Base-by-base conservation (phyloP, 53 echinoderm and acorn worm species). In the Crossaster papposus region DNA sequence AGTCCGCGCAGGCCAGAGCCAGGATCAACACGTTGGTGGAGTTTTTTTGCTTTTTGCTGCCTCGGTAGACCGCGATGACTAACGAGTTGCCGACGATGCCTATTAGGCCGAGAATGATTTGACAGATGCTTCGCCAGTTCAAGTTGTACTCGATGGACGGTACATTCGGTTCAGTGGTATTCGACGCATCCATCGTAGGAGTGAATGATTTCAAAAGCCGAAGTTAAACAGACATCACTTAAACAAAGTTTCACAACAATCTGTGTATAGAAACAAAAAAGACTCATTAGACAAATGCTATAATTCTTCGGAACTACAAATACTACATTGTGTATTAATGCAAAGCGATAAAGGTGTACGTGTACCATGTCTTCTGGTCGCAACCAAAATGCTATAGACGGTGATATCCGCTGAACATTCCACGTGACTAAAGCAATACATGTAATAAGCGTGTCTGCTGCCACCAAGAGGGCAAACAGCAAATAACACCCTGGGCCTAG, bases 31-130 rank as follows among this genome's bases (percentile, higher is more conserved):
- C 81, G 51, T 82, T 82, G 83, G 74, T 71, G 23, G 73, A 53
- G 30, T 53, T 82, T 24, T 71, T 90, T 1, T 53, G 51, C 30
- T 63, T 82, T 28, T 24, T 64, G 63, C 77, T 82, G 28, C 33
- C 62, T 54, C 26, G 68, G 86, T 85, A 93, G 2, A 93, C 93
- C 20, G 83, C 38, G 23, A 95, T 84, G 23, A 95, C 95, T 29
- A 95, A 51, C 9, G 83, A 73, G 89, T 95, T 95, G 10, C 95
- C 95, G 1, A 77, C 2, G 77, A 95, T 89, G 4, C 95, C 95
- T 0, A 93, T 54, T 10, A 93, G 54, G 52, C 89, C 91, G 1
- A 89, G 73, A 1, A 95, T 77, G 3, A 91, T 70, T 58, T 85
- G 91, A 30, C 91, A 83, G 14, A 55, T 81, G 20, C 37, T 65